phyloP scores from a whole-genome alignment of 2,888 invertebrate species.

The Harpalus rufipes region DNA sequence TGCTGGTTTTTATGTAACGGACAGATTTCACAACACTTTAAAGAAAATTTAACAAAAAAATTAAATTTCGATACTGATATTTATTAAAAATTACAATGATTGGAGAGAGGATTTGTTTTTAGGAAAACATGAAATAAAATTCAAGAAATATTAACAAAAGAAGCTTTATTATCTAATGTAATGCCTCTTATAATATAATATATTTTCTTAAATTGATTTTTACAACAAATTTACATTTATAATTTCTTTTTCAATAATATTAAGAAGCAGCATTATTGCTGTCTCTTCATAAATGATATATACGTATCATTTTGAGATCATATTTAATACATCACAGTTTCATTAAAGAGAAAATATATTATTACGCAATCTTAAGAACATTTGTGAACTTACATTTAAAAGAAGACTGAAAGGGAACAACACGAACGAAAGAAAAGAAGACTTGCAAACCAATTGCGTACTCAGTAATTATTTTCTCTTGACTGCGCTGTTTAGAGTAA shows the following conservation, averaged over 20 bases:
- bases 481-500: conserved; percentile 50
- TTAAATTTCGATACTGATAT: too few species aligned
- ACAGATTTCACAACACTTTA: too few species aligned
- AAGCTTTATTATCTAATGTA: conserved; percentile 66
- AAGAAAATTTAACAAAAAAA: too few species aligned
- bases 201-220: conserved; percentile 66
- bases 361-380: conserved; percentile 55
- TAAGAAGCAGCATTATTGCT: conserved; percentile 56
- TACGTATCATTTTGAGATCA: conserved; percentile 68
- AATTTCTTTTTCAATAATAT: conserved; percentile 65
- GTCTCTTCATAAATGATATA: conserved; percentile 62
- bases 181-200: conserved; percentile 66
- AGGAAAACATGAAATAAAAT: conserved; percentile 44
- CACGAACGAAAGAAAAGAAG: conserved; percentile 29
- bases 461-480: conserved; percentile 50
- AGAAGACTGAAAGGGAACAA: conserved; percentile 26
- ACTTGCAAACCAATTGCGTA: conserved; percentile 46
- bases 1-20: too few species aligned
- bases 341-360: conserved; percentile 66
- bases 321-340: conserved; percentile 68
- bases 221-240: conserved; percentile 67
- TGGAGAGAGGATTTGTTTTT: not conserved
- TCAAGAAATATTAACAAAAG: conserved; percentile 63
- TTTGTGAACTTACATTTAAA: conserved; percentile 42
- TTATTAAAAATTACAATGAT: not conserved